These are phyloP conservation scores for Oxystoma pomonae DNA, from an alignment of 2,888 invertebrate species.

Conservation along the genomic window DNA sequence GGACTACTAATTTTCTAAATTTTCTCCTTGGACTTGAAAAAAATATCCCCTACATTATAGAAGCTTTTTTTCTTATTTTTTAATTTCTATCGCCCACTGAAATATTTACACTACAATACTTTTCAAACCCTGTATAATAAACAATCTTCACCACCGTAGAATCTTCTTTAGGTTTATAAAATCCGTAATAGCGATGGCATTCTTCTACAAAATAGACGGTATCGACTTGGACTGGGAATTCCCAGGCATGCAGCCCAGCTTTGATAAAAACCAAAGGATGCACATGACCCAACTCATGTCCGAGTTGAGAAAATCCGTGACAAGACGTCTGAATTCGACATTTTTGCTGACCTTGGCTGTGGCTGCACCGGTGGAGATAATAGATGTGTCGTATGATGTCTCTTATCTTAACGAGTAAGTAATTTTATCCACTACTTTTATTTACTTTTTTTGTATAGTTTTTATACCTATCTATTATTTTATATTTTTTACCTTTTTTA, in stretches of 20 bases:
- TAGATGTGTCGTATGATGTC: conserved; percentile 74
- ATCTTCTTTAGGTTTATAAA: conserved; percentile 54
- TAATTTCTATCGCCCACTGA: too few relatives aligned
- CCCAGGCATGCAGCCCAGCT: conserved; percentile 53
- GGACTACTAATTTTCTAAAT: too few relatives aligned
- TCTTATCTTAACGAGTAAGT: conserved; percentile 67
- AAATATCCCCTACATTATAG: too few relatives aligned
- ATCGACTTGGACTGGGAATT: conserved; percentile 87
- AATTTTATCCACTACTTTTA: too few relatives aligned
- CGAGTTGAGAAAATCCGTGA: conserved; percentile 60
- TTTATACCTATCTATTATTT: too few relatives aligned
- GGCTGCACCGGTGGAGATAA: conserved; percentile 72
- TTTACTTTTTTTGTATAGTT: too few relatives aligned
- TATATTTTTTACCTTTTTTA: too few relatives aligned
- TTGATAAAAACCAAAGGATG: conserved; percentile 56
- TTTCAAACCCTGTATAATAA: too few relatives aligned
- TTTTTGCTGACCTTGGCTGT: conserved; percentile 73
- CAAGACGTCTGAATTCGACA: conserved; percentile 4
- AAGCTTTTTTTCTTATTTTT: neutral
- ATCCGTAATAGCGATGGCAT: conserved; percentile 51
- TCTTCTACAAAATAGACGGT: conserved; percentile 60
- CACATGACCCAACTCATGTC: conserved; percentile 71
- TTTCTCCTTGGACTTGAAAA: too few relatives aligned
- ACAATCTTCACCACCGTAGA: too few relatives aligned
- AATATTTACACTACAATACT: too few relatives aligned